Base-by-base conservation (phyloP, 1,140 invertebrate species). In the Cataglyphis hispanica region DNA sequence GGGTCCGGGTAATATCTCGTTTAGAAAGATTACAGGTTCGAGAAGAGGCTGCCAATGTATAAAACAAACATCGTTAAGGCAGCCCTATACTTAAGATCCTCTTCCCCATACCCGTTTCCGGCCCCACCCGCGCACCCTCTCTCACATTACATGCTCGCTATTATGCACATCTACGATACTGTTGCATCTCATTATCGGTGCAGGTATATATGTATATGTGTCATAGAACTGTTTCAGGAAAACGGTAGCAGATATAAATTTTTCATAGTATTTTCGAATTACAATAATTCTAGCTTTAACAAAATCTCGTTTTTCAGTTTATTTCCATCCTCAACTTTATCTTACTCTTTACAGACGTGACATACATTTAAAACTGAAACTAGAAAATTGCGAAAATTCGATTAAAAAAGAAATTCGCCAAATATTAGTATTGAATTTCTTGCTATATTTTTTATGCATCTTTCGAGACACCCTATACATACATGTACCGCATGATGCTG, bases 41-140 rank as follows among this genome's bases (percentile, higher is more conserved):
- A 93, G 90, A 94, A 92, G 94, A 94, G 94, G 92, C 94, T 95
- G 94, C 94, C 94, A 95, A 95, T 95, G 94, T 95, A 95, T 95
- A 95, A 95, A 95, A 95, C 95, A 95, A 95, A 95, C 95, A 95
- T 95, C 93, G 94, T 95, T 95, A 95, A 95, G 92, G 92, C 92
- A 94, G 91, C 93, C 94, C 94, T 94, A 94, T 94, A 94, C 94
- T 95, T 95, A 95, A 92, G 89, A 86, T 87, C 88, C 81, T 80
- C 46, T 50, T 50, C 88, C 83, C 89, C 89, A 87, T 85, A 87
- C 88, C 40, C 58, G 70, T 53, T 76, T 56, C 53, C 67, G 70
- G 70, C 56, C 63, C 67, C 63, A 66, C 86, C 60, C 53, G 22
- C 46, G 34, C 56, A 89, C 75, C 69, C 60, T 81, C 72, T 70